phyloP scores from a whole-genome alignment of 1,140 invertebrate genomes.

The Drosophila murphyi region DNA sequence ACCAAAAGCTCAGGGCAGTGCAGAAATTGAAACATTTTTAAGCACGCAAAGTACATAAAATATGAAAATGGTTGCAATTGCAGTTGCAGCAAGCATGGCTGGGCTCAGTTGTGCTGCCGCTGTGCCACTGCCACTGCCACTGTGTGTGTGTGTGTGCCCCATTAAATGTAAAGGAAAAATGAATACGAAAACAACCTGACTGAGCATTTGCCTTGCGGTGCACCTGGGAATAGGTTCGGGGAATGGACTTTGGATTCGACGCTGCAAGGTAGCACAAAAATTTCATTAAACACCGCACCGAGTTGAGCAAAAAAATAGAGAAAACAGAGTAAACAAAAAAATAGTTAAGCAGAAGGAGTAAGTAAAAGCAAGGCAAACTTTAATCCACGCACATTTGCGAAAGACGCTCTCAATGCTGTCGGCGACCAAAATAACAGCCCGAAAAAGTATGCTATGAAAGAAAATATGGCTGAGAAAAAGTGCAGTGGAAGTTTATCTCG shows the following conservation, averaged over 20 bases:
- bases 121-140: conserved; percentile 16
- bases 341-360: conserved; percentile 9
- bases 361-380: conserved; percentile 69
- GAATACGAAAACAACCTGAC: conserved; percentile 25
- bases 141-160: conserved; percentile 8
- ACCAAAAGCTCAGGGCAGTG: conserved; percentile 6
- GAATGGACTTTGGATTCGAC: neutral
- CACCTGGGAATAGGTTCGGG: conserved; percentile 13
- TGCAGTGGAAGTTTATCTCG: conserved; percentile 62
- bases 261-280: conserved; percentile 42
- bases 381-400: conserved; percentile 65
- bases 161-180: conserved; percentile 9
- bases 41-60: conserved; percentile 81
- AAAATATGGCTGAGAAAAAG: neutral
- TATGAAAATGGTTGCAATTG: conserved; percentile 68
- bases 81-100: conserved; percentile 21
- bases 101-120: conserved; percentile 18
- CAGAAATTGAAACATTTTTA: conserved; percentile 62
- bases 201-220: conserved; percentile 45
- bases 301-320: conserved; percentile 29
- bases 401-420: conserved; percentile 31
- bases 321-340: neutral
- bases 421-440: conserved; percentile 20
- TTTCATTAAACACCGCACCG: conserved; percentile 70
- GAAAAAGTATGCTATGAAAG: conserved; percentile 23